Percentiles rank a stretch among this genome's conserved stretches.
These are phyloP conservation scores for Eupsittula cactorum DNA, from an alignment of 2,113 vertebrate species.

Conservation along the genomic window DNA sequence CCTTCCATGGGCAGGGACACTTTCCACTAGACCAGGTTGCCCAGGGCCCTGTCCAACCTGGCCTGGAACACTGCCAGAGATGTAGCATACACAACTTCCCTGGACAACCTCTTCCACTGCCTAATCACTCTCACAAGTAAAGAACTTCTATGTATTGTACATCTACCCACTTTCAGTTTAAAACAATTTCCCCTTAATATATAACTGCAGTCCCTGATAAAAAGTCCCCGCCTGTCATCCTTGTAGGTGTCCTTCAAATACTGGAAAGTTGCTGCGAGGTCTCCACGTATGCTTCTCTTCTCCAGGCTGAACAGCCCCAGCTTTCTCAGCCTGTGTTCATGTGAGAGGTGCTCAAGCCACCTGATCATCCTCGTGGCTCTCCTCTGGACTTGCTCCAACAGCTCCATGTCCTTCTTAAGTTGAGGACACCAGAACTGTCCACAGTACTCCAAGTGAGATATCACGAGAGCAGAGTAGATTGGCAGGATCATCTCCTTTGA, in stretches of 20 bases:
- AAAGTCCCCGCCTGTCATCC: not conserved
- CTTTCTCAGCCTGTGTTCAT: not conserved
- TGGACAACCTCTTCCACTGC: not conserved
- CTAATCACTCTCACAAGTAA: not conserved
- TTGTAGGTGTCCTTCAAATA: not conserved
- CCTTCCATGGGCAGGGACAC: not conserved
- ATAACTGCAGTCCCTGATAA: not conserved
- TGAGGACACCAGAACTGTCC: not conserved
- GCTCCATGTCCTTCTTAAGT: not conserved
- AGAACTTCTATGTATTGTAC: not conserved
- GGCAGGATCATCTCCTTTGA: not conserved
- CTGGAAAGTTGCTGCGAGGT: not conserved
- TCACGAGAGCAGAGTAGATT: not conserved
- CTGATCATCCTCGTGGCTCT: not conserved
- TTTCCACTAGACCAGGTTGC: not conserved
- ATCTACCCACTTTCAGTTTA: not conserved
- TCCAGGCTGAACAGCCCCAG: not conserved
- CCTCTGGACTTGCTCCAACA: not conserved
- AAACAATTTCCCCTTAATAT: not conserved
- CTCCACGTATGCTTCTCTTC: not conserved
- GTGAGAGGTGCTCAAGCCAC: rapidly evolving
- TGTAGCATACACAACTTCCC: not conserved
- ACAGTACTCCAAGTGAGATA: not conserved
- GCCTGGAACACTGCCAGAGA: not conserved
- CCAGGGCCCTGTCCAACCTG: not conserved